A percentile compares a stretch with the other conserved stretches of the same genome.
phyloP scores from a whole-genome alignment of 2,888 invertebrate species.

The Agonum fuliginosum region DNA sequence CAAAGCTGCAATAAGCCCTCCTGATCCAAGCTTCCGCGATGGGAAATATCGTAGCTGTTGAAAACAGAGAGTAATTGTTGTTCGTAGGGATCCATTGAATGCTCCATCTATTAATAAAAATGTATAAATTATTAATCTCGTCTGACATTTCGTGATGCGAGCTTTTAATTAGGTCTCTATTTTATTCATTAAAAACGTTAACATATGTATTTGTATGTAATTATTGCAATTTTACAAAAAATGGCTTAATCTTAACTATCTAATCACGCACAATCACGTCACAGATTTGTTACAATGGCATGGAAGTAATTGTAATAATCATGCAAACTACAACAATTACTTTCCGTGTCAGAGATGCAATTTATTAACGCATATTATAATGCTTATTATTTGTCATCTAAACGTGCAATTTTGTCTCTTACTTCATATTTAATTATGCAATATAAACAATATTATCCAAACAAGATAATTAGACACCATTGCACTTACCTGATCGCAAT shows the following conservation, averaged over 20 bases:
- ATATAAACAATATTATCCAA: constrained; percentile 56
- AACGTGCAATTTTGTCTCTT: constrained; percentile 29
- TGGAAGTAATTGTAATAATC: constrained; percentile 1
- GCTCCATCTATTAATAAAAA: constrained; percentile 64
- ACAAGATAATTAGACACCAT: constrained; percentile 51
- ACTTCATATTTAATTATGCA: constrained; percentile 46
- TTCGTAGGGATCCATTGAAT: constrained; percentile 83
- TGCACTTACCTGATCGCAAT: constrained; percentile 49
- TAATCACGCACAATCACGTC: constrained; percentile 55
- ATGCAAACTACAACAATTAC: constrained; percentile 9
- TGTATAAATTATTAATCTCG: constrained; percentile 9
- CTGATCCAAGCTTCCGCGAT: constrained; percentile 80
- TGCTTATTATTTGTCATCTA: constrained; percentile 2
- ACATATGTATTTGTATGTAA: background rate
- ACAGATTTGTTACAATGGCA: constrained; percentile 4
- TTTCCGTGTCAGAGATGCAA: background rate
- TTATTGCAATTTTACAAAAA: background rate
- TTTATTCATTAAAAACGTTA: background rate
- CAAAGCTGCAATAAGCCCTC: constrained; percentile 82
- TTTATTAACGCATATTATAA: constrained; percentile 32
- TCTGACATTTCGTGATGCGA: background rate
- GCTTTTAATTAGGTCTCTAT: constrained; percentile 10
- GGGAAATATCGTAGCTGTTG: constrained; percentile 84
- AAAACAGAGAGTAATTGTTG: constrained; percentile 88
- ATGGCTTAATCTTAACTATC: background rate